These are phyloP conservation scores for Actinia tenebrosa DNA, from an alignment of 64 coral and sea anemone species.

Conservation along the genomic window DNA sequence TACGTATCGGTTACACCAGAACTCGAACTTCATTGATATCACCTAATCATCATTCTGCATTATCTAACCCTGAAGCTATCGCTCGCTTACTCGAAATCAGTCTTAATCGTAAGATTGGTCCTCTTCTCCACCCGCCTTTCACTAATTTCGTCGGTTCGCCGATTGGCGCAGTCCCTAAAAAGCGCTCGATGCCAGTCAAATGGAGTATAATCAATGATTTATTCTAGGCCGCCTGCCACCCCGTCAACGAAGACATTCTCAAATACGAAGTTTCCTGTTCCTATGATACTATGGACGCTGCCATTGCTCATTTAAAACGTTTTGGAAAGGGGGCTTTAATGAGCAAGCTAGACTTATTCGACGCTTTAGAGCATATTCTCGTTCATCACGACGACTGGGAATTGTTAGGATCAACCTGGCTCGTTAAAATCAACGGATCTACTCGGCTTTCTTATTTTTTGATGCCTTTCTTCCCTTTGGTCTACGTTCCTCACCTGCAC, in stretches of 20 bases:
- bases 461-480: slow-evolving; percentile 3
- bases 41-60: neutral
- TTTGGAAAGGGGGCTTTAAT: slow-evolving; percentile 28
- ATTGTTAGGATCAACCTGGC: slow-evolving; percentile 35
- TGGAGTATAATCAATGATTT: no score
- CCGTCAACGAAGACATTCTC: no score
- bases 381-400: slow-evolving; percentile 33
- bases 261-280: no score
- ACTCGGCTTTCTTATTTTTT: neutral
- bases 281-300: no score
- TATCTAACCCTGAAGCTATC: neutral
- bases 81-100: neutral
- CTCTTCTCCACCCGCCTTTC: neutral
- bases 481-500: neutral
- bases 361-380: slow-evolving; percentile 38
- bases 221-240: no score
- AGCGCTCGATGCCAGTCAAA: neutral
- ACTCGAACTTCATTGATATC: neutral
- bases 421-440: neutral
- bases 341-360: slow-evolving; percentile 35
- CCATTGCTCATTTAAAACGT: slow-evolving; percentile 11
- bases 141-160: slow-evolving; percentile 15
- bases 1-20: neutral
- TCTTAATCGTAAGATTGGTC: slow-evolving; percentile 11
- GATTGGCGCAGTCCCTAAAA: slow-evolving; percentile 11